Base-by-base conservation (phyloP, 2,888 invertebrate genomes). In the Smittia sp. region DNA sequence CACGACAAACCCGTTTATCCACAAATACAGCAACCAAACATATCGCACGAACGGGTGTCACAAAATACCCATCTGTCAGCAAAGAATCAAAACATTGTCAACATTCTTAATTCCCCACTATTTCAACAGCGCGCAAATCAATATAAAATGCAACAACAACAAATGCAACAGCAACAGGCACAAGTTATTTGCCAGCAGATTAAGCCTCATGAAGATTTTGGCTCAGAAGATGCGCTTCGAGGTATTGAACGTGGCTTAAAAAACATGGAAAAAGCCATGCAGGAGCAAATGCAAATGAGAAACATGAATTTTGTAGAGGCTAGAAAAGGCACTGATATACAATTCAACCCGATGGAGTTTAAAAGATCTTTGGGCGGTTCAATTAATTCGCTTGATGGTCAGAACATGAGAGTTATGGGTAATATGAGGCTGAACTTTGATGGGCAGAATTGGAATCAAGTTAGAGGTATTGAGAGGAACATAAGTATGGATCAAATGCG, bases 181-280 rank as follows among this genome's bases (percentile, higher is more conserved):
- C 74, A 66, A 54, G 38, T 27, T 11, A 66, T 68, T 11, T 63
- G 46, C 24, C 73, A 58, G 15, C 46, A 66, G 27, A 62, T 66
- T 15, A 81, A 81, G 13, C 81, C 81, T 70, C 79, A 79, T 4
- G 83, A 83, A 65, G 83, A 83, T 54, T 82, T 82, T 52, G 82
- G 83, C 1, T 83, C 82, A 4, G 83, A 83, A 74, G 83, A 83
- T 76, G 83, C 83, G 0, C 75, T 83, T 63, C 79, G 83, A 0
- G 82, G 83, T 63, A 83, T 83, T 18, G 83, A 83, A 74, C 82
- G 83, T 73, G 83, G 83, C 1, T 76, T 83, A 18, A 79, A 82
- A 20, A 83, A 82, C 74, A 83, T 83, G 83, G 83, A 83, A 75
- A 79, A 83, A 20, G 83, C 83, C 73, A 82, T 82, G 82, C 81